Evolutionary conservation across 2,888 invertebrate genomes (phyloP).

Genomic region (Himalopsyche anomala): DNA sequence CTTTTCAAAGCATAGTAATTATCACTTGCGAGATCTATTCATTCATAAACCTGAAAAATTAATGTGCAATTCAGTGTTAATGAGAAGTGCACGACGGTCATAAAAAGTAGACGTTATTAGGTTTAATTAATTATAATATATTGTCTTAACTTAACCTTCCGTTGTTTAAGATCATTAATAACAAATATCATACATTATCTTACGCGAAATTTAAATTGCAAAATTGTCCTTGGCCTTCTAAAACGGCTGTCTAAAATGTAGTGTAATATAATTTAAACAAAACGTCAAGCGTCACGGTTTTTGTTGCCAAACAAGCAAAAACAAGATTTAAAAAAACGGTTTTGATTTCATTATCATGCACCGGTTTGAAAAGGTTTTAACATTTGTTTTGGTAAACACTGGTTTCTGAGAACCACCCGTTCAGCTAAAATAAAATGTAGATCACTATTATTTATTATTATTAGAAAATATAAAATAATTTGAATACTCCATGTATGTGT

Average conservation of each 20-base stretch:
- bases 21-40: neutral
- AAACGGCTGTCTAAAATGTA: slow-evolving; percentile 6
- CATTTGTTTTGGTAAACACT: no score
- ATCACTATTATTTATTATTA: no score
- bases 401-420: no score
- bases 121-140: slow-evolving; percentile 13
- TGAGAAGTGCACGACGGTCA: neutral
- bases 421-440: no score
- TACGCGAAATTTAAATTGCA: neutral
- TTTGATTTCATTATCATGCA: no score
- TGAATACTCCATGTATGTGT: no score
- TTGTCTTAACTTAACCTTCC: neutral
- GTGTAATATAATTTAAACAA: neutral
- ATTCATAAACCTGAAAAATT: slow-evolving; percentile 4
- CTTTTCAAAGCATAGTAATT: no score
- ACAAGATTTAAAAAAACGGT: no score
- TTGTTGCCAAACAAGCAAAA: slow-evolving; percentile 11
- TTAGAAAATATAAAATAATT: no score
- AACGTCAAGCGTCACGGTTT: neutral
- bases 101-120: neutral
- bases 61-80: neutral
- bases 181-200: neutral
- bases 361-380: no score
- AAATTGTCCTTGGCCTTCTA: slow-evolving; percentile 21
- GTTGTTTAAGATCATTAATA: neutral